Base-by-base conservation (phyloP, 1,140 invertebrate genomes). In the Neuroterus valhalla region DNA sequence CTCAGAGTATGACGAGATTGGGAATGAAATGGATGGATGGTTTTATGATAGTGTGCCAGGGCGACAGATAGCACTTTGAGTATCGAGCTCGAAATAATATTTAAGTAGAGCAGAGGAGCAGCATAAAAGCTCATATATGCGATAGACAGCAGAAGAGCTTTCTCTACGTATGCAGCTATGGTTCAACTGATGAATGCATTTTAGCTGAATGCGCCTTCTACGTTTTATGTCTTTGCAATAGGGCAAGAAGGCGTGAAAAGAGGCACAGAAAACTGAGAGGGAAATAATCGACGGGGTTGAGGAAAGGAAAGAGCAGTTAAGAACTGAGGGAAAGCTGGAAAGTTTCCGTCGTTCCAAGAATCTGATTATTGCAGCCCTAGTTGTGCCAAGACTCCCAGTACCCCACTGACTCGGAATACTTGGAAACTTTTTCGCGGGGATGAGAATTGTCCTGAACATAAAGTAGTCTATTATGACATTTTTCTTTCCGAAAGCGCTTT, bases 361-460 rank as follows among this genome's bases (percentile, higher is more conserved):
- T 87, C 83, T 81, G 83, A 87, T 87, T 85, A 88, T 86, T 85
- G 78, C 84, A 76, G 79, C 80, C 79, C 82, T 79, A 81, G 76
- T 80, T 79, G 74, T 78, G 77, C 78, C 79, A 82, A 82, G 81
- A 76, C 78, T 76, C 26, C 44, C 66, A 70, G 74, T 68, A 76
- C 74, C 77, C 17, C 68, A 52, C 46, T 75, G 74, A 74, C 77
- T 74, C 70, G 48, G 52, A 85, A 86, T 86, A 82, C 83, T 83
- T 85, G 26, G 68, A 80, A 85, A 85, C 78, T 85, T 85, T 68
- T 74, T 74, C 72, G 75, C 75, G 68, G 72, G 68, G 74, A 68
- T 78, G 77, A 81, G 70, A 78, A 46, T 81, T 74, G 26, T 73
- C 19, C 69, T 12, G 50, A 17, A 55, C 66, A 66, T 80, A 76